Evolutionary conservation across 2,888 invertebrate species (phyloP).

Genomic region (Ophraella communa): DNA sequence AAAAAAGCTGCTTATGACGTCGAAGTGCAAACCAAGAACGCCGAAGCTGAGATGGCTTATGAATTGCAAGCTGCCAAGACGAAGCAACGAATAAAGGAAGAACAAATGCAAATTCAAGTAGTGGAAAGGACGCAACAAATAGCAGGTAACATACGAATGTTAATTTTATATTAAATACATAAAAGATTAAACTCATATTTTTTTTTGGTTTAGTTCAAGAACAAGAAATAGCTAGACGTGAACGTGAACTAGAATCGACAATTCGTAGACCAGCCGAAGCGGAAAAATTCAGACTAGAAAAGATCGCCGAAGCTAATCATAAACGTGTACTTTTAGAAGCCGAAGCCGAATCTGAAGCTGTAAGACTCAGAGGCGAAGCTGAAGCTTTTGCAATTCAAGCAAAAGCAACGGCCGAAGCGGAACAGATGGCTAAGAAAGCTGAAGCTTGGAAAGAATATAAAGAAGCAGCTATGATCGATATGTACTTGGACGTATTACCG

Average conservation of each 20-base stretch:
- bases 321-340: constrained; percentile 90
- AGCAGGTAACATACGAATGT: constrained; percentile 54
- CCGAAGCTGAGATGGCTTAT: constrained; percentile 93
- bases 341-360: constrained; percentile 92
- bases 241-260: constrained; percentile 92
- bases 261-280: constrained; percentile 95
- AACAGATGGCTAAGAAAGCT: constrained; percentile 96
- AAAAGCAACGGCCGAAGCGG: constrained; percentile 94
- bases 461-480: constrained; percentile 94
- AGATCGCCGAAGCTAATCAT: constrained; percentile 92
- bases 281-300: constrained; percentile 87
- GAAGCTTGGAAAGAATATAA: constrained; percentile 97
- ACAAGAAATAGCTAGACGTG: constrained; percentile 91
- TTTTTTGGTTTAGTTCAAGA: constrained; percentile 73
- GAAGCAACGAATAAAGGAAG: constrained; percentile 89
- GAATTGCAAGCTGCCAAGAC: constrained; percentile 95
- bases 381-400: constrained; percentile 94
- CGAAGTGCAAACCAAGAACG: constrained; percentile 94
- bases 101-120: constrained; percentile 92
- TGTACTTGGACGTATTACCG: constrained; percentile 93
- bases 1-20: constrained; percentile 97
- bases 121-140: constrained; percentile 77
- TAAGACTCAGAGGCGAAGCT: constrained; percentile 84
- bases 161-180: too few species aligned
- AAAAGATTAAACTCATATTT: neutral